Percentiles rank a stretch among this genome's conserved stretches.
Conservation (phyloP, 2,797 vertebrate species). For the Enteromius unitaeniatus region DNA sequence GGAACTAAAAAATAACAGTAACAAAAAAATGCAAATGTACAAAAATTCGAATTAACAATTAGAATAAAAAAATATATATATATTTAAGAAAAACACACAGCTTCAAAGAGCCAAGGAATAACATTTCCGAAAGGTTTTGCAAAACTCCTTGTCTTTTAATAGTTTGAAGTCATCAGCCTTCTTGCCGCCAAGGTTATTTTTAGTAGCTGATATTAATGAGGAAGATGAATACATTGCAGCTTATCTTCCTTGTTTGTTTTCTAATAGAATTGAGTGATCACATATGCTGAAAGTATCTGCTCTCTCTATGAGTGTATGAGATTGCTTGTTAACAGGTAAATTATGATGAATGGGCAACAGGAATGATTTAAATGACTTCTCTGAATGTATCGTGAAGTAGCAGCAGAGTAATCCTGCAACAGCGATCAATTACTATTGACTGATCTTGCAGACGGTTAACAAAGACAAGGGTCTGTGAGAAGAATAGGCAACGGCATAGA, state of each 20-base stretch:
- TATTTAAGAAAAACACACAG: background rate
- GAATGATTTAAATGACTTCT: slow-evolving; percentile 68
- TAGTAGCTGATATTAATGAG: slow-evolving; percentile 42
- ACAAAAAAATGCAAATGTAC: background rate
- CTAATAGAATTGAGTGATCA: slow-evolving; percentile 40
- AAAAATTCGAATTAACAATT: background rate
- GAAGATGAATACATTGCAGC: slow-evolving; percentile 25
- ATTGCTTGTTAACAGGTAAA: slow-evolving; percentile 68
- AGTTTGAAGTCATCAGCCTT: slow-evolving; percentile 11
- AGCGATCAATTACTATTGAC: slow-evolving; percentile 71
- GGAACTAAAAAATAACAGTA: too few relatives aligned
- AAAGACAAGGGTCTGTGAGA: slow-evolving; percentile 62
- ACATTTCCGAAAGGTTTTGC: background rate
- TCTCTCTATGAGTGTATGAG: slow-evolving; percentile 63
- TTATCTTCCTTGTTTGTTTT: slow-evolving; percentile 38
- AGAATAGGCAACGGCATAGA: slow-evolving; percentile 24
- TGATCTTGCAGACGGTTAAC: slow-evolving; percentile 63
- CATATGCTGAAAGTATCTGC: slow-evolving; percentile 28
- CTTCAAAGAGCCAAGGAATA: background rate
- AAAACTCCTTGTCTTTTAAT: background rate
- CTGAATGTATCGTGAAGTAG: slow-evolving; percentile 60
- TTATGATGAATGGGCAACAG: slow-evolving; percentile 71
- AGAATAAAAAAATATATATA: background rate
- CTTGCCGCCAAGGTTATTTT: slow-evolving; percentile 25
- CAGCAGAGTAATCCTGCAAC: slow-evolving; percentile 68